phyloP scores from a whole-genome alignment of 2,113 vertebrate genomes.

The Coptodon bakossiorum region DNA sequence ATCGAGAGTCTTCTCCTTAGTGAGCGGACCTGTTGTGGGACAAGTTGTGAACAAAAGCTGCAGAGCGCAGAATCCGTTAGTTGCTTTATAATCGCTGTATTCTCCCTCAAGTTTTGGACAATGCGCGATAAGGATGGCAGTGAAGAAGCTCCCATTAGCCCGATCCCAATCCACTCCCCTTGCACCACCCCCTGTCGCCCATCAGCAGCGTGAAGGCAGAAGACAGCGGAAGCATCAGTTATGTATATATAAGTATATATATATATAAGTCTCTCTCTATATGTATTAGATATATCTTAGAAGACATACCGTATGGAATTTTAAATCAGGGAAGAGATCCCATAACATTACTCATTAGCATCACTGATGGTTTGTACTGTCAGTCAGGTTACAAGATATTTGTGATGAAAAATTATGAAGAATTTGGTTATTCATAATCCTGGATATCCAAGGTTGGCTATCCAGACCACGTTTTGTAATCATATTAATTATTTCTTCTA shows the following conservation, averaged over 20 bases:
- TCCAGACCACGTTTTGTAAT: not conserved
- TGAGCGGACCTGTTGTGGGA: not conserved
- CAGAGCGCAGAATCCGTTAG: not conserved
- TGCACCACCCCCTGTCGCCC: not conserved
- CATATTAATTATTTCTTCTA: not conserved
- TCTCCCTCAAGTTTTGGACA: not conserved
- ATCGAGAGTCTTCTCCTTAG: accelerated
- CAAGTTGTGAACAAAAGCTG: not conserved
- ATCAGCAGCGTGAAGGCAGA: not conserved
- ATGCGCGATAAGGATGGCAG: not conserved
- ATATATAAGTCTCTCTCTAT: not conserved
- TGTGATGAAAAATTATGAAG: not conserved
- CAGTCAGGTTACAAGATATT: not conserved
- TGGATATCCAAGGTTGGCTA: not conserved
- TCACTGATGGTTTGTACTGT: not conserved
- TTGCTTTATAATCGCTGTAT: not conserved
- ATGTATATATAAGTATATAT: not conserved
- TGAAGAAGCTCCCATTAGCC: not conserved
- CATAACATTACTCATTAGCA: not conserved
- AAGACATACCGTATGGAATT: not conserved
- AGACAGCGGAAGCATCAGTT: not conserved
- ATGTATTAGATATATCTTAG: not conserved
- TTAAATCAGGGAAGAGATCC: not conserved
- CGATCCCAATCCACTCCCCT: slow-evolving; percentile 26
- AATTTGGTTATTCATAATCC: not conserved